Evolutionary conservation across 2,888 invertebrate genomes (phyloP), one percentile per base, ranked within the genome.

Genomic region (Conops quadrifasciatus): DNA sequence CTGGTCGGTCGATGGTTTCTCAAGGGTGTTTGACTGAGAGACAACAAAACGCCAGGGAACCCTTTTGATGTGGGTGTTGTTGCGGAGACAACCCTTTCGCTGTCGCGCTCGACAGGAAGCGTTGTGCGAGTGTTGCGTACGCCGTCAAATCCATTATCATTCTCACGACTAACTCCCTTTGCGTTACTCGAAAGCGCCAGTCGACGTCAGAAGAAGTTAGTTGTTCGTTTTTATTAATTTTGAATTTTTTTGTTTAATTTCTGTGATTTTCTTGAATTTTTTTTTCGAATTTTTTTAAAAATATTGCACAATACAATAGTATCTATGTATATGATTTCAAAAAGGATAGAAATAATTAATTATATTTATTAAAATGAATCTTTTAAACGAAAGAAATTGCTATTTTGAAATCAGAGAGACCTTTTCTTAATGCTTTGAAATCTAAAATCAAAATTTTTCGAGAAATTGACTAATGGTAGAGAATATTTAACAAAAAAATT

Each of bases 71-170:
- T 67, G 59, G 66, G 30, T 60, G 68, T 62, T 56, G 59, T 24
- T 11, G 64, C 66, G 66, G 63, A 68, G 70, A 74, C 74, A 73
- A 76, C 76, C 74, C 70, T 72, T 75, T 72, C 47, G 45, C 26
- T 58, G 64, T 58, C 24, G 53, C 19, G 26, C 26, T 49, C n/a
- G 49, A 71, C 67, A 65, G 68, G 65, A 71, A 56, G 60, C 49
- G 43, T 43, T 36, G 53, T 60, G 58, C 15, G 71, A 64, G 68
- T 60, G 69, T 51, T 71, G 66, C 63, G 51, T 43, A 56, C 59
- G 75, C 67, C 74, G 71, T 74, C 75, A 74, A 74, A 77, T 75
- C 75, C 77, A 77, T 77, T 77, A 75, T 75, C 72, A 75, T 62
- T 67, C 60, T 24, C 47, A 70, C 65, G 30, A 30, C 30, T 45